Conservation (phyloP, 2,888 invertebrate genomes). For the Shargacucullia verbasci region DNA sequence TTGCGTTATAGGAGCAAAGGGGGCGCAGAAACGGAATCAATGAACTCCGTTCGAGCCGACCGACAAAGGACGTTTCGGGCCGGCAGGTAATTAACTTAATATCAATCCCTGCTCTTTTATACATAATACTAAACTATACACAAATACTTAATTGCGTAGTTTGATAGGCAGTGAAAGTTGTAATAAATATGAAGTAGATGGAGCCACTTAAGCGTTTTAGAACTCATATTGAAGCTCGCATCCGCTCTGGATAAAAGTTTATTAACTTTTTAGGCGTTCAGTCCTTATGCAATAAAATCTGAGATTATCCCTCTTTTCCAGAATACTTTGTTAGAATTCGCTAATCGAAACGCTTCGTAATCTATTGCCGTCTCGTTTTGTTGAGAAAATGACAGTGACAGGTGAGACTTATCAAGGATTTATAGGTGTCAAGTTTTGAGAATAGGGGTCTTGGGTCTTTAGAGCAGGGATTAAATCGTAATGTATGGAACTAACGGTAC, state of each 20-base stretch:
- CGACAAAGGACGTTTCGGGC: conserved; percentile 86
- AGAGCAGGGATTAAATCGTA: conserved; percentile 24
- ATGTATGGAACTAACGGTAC: background rate
- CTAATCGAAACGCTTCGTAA: conserved; percentile 42
- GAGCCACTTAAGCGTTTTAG: conserved; percentile 16
- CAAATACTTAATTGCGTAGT: conserved; percentile 39
- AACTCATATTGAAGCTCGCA: conserved; percentile 13
- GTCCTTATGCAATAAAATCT: conserved; percentile 40
- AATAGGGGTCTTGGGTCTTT: conserved; percentile 23
- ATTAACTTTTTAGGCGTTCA: conserved; percentile 29
- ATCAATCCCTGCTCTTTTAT: conserved; percentile 78
- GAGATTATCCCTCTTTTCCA: conserved; percentile 17
- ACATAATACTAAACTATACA: conserved; percentile 63
- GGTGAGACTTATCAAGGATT: conserved; percentile 53
- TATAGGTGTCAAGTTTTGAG: conserved; percentile 50
- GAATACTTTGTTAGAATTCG: conserved; percentile 31
- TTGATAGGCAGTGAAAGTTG: conserved; percentile 42
- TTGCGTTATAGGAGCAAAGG: conserved; percentile 75
- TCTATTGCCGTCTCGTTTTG: conserved; percentile 47
- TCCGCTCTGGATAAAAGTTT: conserved; percentile 23
- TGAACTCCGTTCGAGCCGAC: conserved; percentile 84
- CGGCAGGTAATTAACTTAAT: conserved; percentile 87
- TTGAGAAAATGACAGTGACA: conserved; percentile 52
- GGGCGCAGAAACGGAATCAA: conserved; percentile 86
- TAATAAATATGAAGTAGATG: conserved; percentile 22